Conservation (phyloP, 2,113 vertebrate species). For the Rostratula benghalensis region DNA sequence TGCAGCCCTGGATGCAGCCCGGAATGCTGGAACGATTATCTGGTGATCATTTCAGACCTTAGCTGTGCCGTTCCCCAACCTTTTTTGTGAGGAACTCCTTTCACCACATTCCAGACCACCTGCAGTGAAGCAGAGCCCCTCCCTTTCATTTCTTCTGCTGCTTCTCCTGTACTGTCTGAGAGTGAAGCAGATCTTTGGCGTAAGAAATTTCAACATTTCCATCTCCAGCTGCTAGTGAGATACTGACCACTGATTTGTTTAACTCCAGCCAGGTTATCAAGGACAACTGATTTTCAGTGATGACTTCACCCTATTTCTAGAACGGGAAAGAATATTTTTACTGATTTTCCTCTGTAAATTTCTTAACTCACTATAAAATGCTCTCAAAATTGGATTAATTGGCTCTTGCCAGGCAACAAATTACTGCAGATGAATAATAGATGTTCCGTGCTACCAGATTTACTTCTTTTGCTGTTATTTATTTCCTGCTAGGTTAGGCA, state of each 20-base stretch:
- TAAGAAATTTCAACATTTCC: background rate
- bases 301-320: background rate
- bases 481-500: background rate
- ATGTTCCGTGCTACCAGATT: background rate
- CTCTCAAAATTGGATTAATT: background rate
- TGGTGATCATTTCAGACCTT: fast-evolving
- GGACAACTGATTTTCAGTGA: background rate
- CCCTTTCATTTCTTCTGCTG: background rate
- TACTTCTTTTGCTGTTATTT: background rate
- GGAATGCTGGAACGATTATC: background rate
- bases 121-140: background rate
- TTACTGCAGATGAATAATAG: background rate
- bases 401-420: background rate
- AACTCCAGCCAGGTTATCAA: background rate
- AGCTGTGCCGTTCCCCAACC: background rate
- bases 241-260: background rate
- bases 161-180: background rate
- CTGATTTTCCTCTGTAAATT: background rate
- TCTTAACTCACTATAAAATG: background rate
- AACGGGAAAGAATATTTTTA: background rate
- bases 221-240: background rate
- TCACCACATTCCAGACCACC: background rate
- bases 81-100: background rate
- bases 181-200: background rate
- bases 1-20: background rate